Evolutionary conservation across 2,888 invertebrate species (phyloP).

Genomic region (Mythimna lalbum): DNA sequence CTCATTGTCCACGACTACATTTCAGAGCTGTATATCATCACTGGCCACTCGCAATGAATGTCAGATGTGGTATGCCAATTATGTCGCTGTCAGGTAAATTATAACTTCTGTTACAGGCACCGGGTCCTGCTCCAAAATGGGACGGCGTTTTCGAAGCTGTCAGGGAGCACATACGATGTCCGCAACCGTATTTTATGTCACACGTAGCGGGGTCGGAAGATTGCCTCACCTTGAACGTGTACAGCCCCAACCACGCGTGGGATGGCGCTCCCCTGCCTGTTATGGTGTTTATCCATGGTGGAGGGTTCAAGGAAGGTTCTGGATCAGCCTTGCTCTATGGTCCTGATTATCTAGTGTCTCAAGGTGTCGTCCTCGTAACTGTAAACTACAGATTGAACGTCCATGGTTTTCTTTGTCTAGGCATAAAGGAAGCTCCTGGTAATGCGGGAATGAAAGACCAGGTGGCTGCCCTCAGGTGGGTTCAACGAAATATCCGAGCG

Average conservation of each 20-base stretch:
- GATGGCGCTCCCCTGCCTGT: slow-evolving; percentile 49
- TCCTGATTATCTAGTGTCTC: slow-evolving; percentile 31
- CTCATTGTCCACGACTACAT: no score
- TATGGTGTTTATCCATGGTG: slow-evolving; percentile 70
- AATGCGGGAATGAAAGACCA: slow-evolving; percentile 73
- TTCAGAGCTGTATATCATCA: no score
- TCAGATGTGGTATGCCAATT: no score
- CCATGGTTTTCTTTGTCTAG: slow-evolving; percentile 69
- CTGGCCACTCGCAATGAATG: no score
- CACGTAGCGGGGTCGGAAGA: slow-evolving; percentile 25
- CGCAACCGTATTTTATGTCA: slow-evolving; percentile 12
- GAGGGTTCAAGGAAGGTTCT: slow-evolving; percentile 64
- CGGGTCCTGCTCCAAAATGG: slow-evolving; percentile 35
- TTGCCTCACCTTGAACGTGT: slow-evolving; percentile 67
- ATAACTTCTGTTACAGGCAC: slow-evolving; percentile 27
- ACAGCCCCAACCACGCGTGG: slow-evolving; percentile 40
- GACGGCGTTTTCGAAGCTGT: slow-evolving; percentile 36
- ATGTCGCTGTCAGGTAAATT: neutral
- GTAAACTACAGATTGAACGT: slow-evolving; percentile 71
- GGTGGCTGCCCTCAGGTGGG: slow-evolving; percentile 70
- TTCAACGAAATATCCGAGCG: slow-evolving; percentile 66
- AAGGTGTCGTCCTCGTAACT: slow-evolving; percentile 36
- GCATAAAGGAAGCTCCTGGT: slow-evolving; percentile 71
- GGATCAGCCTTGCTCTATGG: slow-evolving; percentile 30
- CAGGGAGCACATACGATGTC: slow-evolving; percentile 34